These are phyloP conservation scores for Ichneumon xanthorius DNA, from an alignment of 2,888 invertebrate species.

Conservation along the genomic window DNA sequence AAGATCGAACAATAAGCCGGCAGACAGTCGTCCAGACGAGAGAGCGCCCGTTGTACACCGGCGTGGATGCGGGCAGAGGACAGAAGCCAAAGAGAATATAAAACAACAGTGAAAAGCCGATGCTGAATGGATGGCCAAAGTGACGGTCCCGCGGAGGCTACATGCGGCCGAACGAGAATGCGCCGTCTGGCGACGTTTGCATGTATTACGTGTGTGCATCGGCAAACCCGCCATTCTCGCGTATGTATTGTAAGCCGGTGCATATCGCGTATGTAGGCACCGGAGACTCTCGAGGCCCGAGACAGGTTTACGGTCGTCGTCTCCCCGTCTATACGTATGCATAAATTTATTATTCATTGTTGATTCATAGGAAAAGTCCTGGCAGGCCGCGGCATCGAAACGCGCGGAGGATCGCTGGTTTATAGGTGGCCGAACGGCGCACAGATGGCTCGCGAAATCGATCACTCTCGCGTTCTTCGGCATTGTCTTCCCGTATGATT, in stretches of 20 bases:
- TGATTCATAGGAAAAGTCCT: constrained; percentile 63
- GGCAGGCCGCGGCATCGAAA: constrained; percentile 23
- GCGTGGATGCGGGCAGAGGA: constrained; percentile 23
- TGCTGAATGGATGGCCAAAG: constrained; percentile 46
- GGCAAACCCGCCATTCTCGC: constrained; percentile 1
- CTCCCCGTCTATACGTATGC: constrained; percentile 41
- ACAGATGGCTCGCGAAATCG: constrained; percentile 53
- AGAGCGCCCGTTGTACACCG: neutral
- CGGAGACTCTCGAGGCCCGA: constrained; percentile 19
- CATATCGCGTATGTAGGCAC: constrained; percentile 18
- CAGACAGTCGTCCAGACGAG: constrained; percentile 48
- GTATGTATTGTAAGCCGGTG: constrained; percentile 2
- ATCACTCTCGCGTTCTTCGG: constrained; percentile 40
- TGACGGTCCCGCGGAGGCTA: constrained; percentile 26
- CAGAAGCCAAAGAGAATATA: constrained; percentile 37
- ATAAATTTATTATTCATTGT: constrained; percentile 63
- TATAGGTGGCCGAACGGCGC: constrained; percentile 9
- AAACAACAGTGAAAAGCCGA: constrained; percentile 56
- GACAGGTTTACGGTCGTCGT: constrained; percentile 55
- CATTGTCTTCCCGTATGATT: constrained; percentile 27
- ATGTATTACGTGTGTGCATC: constrained; percentile 15
- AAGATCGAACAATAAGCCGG: constrained; percentile 44
- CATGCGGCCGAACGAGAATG: constrained; percentile 5
- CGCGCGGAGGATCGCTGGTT: constrained; percentile 12
- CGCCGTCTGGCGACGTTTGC: constrained; percentile 28